These are phyloP conservation scores for Rhinolophus sinicus DNA, from an alignment of 2,113 vertebrate genomes.

Conservation along the genomic window DNA sequence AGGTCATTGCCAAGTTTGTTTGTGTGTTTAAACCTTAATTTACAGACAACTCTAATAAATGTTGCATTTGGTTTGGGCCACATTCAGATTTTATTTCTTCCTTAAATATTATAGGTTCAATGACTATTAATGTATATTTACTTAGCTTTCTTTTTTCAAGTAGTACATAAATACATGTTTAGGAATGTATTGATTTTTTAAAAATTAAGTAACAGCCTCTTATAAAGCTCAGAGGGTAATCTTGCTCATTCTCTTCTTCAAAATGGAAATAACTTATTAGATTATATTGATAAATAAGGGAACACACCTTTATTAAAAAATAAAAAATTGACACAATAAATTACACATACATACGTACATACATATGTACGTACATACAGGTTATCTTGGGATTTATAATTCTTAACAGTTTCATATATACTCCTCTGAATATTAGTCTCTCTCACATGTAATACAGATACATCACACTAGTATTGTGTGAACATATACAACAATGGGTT, in stretches of 20 bases:
- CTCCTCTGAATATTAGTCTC: neutral
- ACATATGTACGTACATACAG: neutral
- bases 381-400: neutral
- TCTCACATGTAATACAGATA: neutral
- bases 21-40: constrained; percentile 19
- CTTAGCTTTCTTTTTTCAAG: constrained; percentile 58
- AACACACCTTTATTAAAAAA: constrained; percentile 9
- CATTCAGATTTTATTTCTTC: constrained; percentile 39
- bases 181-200: neutral
- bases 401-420: neutral
- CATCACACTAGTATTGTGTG: neutral
- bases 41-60: neutral
- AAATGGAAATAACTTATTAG: constrained; percentile 47
- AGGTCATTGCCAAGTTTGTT: neutral
- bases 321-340: neutral
- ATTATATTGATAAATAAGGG: neutral
- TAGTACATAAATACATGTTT: constrained; percentile 30
- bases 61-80: constrained; percentile 20
- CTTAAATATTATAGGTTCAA: neutral
- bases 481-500: neutral
- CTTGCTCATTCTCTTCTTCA: constrained; percentile 32
- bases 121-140: neutral
- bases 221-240: neutral
- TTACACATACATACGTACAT: neutral
- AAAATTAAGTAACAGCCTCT: constrained; percentile 15